A percentile compares a stretch with the other conserved stretches of the same genome.
Conservation (phyloP, 2,888 invertebrate species). For the Ophonus ardosiacus region DNA sequence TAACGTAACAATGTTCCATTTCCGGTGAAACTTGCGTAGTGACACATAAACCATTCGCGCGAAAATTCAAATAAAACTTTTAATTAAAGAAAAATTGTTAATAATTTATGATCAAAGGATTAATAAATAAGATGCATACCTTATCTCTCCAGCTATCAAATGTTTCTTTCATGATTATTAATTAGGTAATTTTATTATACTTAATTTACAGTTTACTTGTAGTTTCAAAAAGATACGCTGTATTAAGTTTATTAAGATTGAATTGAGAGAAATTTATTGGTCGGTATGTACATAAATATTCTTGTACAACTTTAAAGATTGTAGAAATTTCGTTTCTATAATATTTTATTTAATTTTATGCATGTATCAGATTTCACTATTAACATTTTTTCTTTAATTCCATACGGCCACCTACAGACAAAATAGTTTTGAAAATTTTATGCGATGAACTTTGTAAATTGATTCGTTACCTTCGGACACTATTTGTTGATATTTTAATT, state of each 20-base stretch:
- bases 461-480: constrained; percentile 30
- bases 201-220: constrained; percentile 38
- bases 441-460: constrained; percentile 38
- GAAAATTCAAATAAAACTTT: not conserved
- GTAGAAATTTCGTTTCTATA: constrained; percentile 51
- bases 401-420: constrained; percentile 55
- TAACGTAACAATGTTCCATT: constrained; percentile 49
- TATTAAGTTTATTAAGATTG: constrained; percentile 51
- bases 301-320: constrained; percentile 43
- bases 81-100: not conserved
- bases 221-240: constrained; percentile 30
- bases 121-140: constrained; percentile 28
- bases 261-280: constrained; percentile 47
- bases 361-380: constrained; percentile 59
- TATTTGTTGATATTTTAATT: constrained; percentile 41
- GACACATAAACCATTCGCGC: not conserved
- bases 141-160: constrained; percentile 33
- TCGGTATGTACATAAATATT: constrained; percentile 41
- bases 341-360: constrained; percentile 60
- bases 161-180: constrained; percentile 49
- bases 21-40: constrained; percentile 53
- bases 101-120: constrained; percentile 17
- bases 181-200: constrained; percentile 50
- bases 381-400: constrained; percentile 49
- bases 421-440: constrained; percentile 50